Base-by-base conservation (phyloP, 2,888 invertebrate species). In the Orchesellides sinensis region DNA sequence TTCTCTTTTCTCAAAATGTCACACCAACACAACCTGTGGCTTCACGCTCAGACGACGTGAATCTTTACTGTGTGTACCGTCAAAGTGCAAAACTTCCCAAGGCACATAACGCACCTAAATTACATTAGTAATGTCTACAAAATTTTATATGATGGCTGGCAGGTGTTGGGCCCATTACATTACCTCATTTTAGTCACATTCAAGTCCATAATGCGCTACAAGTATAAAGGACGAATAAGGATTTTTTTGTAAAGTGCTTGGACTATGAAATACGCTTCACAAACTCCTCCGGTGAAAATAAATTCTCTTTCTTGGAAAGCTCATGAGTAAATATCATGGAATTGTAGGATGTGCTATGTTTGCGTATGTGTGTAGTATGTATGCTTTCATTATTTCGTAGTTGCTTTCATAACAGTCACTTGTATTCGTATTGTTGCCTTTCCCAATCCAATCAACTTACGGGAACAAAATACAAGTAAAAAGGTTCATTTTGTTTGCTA, bases 241-340 rank as follows among this genome's bases (percentile, higher is more conserved):
- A n/a, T n/a, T n/a, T n/a, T n/a, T n/a, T n/a, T n/a, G n/a, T n/a
- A n/a, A n/a, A n/a, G n/a, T n/a, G n/a, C n/a, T n/a, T n/a, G n/a
- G n/a, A n/a, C n/a, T n/a, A n/a, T n/a, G n/a, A n/a, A n/a, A n/a
- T n/a, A n/a, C n/a, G n/a, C n/a, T n/a, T n/a, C n/a, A n/a, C n/a
- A n/a, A n/a, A n/a, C n/a, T n/a, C n/a, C n/a, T n/a, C n/a, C n/a
- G 27, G 29, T 63, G 19, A 63, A 65, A 65, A 65, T 65, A 65
- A 65, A 65, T 65, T 59, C 25, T 45, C 14, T 65, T 10, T 65
- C 4, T 6, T 10, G 14, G 5, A 40, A 2, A 19, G 21, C 40
- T 45, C 65, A 40, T 65, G 65, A 35, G 65, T 40, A 40, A 65
- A 65, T 65, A 40, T n/a, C 40, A 8, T 8, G 40, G 17, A 17